Evolutionary conservation across 2,888 invertebrate genomes (phyloP), one percentile per base, ranked within the genome.

Genomic region (Epinotia brunnichana): DNA sequence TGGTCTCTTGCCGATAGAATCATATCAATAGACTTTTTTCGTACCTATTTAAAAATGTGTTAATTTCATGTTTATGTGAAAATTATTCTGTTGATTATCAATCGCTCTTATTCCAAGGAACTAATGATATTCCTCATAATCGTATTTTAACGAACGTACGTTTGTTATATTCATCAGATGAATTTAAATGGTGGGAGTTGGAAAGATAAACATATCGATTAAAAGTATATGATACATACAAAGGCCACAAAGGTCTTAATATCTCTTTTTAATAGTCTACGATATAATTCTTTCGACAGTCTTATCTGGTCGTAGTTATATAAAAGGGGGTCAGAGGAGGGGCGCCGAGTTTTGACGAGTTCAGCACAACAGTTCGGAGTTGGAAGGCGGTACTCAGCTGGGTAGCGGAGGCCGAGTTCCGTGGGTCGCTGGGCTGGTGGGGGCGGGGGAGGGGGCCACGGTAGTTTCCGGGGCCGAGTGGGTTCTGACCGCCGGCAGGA

Each of bases 381-480:
- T 93, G 88, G 93, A 91, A 78, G 89, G 93, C 93, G 90, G 93
- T 90, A 94, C 94, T 94, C 93, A 94, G 94, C 93, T 94, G 86
- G 93, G 93, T 87, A 93, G 89, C 64, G 92, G 92, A 24, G 92
- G 92, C 75, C 92, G 85, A 53, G 89, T 77, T 73, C 81, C 78
- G 74, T 87, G 89, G 9, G 90, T 88, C 70, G 90, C 85, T 57
- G 92, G 91, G 89, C 91, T 90, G 75, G 89, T 72, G 85, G 92
- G 75, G 74, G 81, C 96, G 66, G 95, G 90, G 57, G 94, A 90
- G 10, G 84, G 87, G 24, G 86, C 85, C n/a, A 84, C 79, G 10
- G 90, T 86, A 77, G 95, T 95, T 85, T 96, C 96, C 60, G 96
- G 96, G 76, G 96, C 95, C 75, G 96, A 94, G 86, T 96, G 96